Evolutionary conservation across 2,113 vertebrate genomes (phyloP), one percentile per base, ranked within the genome.

Genomic region (Trinectes maculatus): DNA sequence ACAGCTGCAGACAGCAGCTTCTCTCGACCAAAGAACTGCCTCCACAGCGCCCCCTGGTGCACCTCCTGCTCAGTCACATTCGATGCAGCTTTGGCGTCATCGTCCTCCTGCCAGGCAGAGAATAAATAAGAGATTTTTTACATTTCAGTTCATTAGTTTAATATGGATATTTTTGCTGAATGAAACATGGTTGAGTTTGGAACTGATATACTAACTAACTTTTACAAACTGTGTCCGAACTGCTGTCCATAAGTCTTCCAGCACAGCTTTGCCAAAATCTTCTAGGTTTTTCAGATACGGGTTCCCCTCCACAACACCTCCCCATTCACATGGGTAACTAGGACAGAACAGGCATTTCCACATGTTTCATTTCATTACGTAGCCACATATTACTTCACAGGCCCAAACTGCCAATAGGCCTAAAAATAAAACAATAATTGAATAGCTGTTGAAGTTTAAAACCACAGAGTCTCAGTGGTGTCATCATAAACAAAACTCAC

Each of bases 321-420:
- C 93, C 95, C 96, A 97, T 57, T 90, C 85, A 81, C 94, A 94
- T 0, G 64, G 9, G 70, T 96, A 97, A 74, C 93, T 94, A 18
- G 3, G 28, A 54, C n/a, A 60, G 21, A 48, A 58, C 11, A 68
- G 5, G 42, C 34, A 22, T n/a, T n/a, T n/a, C n/a, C 8, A 18
- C 1, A 37, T 31, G 4, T 31, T 31, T 31, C 29, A 31, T 31
- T 31, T 31, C 29, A 31, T 31, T 31, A 31, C 8, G 29, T 31
- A 8, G 8, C 29, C 29, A 31, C 8, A 26, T 9, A 25, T 36
- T 10, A 36, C 7, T 10, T 54, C 7, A 34, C 5, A 15, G 34
- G 25, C 18, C 8, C 3, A 33, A 42, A 24, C 13, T 31, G 29
- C 29, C 8, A 31, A 31, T 31, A 42, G n/a, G n/a, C n/a, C n/a